Conservation (phyloP, 1,140 invertebrate species). For the Scylla paramamosain region DNA sequence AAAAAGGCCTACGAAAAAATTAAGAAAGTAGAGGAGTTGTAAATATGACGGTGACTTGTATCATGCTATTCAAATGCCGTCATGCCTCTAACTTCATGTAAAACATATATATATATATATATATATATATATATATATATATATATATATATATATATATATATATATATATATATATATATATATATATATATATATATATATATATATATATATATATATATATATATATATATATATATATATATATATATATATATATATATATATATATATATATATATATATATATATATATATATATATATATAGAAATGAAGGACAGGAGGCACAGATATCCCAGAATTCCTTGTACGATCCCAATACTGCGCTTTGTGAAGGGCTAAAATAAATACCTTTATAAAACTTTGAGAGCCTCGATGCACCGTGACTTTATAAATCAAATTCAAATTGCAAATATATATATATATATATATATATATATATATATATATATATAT, state of each 20-base stretch:
- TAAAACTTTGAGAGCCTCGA: too few species aligned
- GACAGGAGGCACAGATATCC: too few species aligned
- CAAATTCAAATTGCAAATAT: neutral
- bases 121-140: constrained; percentile 52
- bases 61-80: neutral
- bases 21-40: neutral
- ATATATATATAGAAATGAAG: too few species aligned
- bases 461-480: constrained; percentile 51
- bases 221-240: constrained; percentile 8
- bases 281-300: neutral
- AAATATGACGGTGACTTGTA: neutral
- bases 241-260: constrained; percentile 4
- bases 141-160: constrained; percentile 47
- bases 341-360: too few species aligned
- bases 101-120: constrained; percentile 22
- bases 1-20: neutral
- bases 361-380: too few species aligned
- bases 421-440: too few species aligned
- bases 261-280: neutral
- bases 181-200: constrained; percentile 44
- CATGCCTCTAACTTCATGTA: neutral
- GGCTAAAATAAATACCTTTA: too few species aligned
- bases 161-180: constrained; percentile 38
- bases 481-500: neutral
- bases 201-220: neutral